A percentile compares a stretch with the other conserved stretches of the same genome.
These are phyloP conservation scores for Muricea muricata DNA, from an alignment of 92 coral and sea anemone genomes.

Conservation along the genomic window DNA sequence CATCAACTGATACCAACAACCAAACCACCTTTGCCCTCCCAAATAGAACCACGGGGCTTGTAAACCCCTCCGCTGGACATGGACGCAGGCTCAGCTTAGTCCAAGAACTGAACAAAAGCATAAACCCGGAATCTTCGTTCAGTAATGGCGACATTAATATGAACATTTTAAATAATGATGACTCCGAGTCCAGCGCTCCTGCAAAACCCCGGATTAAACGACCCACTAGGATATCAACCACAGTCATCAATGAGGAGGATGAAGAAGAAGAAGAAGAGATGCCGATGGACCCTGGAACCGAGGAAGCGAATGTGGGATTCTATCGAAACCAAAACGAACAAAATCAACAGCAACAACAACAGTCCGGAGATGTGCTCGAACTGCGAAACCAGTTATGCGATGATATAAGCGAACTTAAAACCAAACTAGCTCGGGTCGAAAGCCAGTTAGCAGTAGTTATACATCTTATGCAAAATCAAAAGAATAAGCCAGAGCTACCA, in stretches of 20 bases:
- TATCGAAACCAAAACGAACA: not conserved
- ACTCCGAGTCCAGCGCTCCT: not conserved
- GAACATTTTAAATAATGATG: not conserved
- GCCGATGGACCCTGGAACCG: not conserved
- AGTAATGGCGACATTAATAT: not conserved
- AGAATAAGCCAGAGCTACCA: not conserved
- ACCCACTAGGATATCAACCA: not conserved
- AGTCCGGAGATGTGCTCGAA: not conserved
- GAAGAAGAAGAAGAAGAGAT: slow-evolving; percentile 5
- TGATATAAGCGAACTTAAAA: not conserved
- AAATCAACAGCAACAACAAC: not conserved
- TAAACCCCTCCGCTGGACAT: not conserved
- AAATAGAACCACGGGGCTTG: slow-evolving; percentile 6
- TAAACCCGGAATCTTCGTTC: slow-evolving; percentile 67
- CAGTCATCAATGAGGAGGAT: not conserved
- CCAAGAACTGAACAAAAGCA: slow-evolving; percentile 87
- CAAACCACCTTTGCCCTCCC: slow-evolving; percentile 18
- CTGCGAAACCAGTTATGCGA: not conserved
- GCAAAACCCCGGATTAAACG: not conserved
- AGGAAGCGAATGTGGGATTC: slow-evolving; percentile 20
- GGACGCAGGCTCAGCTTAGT: slow-evolving; percentile 76
- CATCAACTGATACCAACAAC: slow-evolving; percentile 16
- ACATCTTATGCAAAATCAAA: not conserved
- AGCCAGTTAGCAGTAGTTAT: not conserved
- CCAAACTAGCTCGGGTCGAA: slow-evolving; percentile 25